These are phyloP conservation scores for Ericerus pela DNA, from an alignment of 1,140 invertebrate species.

Conservation along the genomic window DNA sequence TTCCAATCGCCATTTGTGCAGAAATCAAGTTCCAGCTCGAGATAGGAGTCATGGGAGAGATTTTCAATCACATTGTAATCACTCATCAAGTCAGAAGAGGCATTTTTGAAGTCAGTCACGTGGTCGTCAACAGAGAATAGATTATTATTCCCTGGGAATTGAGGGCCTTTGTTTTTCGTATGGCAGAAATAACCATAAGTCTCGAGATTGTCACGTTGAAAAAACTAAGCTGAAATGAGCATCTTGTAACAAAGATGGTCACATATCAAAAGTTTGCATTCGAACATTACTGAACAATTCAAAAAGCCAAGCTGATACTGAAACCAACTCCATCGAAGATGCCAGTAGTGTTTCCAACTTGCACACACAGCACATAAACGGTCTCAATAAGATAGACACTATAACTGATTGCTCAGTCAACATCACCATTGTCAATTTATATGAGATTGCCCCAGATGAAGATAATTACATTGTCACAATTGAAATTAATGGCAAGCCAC, in stretches of 20 bases:
- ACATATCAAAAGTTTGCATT: not conserved
- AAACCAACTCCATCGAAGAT: not conserved
- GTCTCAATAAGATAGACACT: not conserved
- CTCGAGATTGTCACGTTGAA: not conserved
- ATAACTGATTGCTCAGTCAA: not conserved
- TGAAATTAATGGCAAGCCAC: not conserved
- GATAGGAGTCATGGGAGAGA: not conserved
- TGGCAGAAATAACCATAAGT: not conserved
- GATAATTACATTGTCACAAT: not conserved
- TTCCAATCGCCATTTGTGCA: not conserved
- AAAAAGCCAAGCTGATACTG: not conserved
- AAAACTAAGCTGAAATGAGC: not conserved
- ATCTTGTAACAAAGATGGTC: not conserved
- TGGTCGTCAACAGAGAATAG: not conserved
- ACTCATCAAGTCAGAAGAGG: not conserved
- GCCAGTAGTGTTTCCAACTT: not conserved
- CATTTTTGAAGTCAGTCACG: too few relatives aligned
- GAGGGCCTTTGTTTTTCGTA: constrained; percentile 1
- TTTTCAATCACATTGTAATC: not conserved
- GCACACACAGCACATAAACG: not conserved
- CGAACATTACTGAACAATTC: not conserved
- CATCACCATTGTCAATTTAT: not conserved
- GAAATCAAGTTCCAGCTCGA: not conserved
- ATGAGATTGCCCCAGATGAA: not conserved
- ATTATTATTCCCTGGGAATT: not conserved